Percentiles rank a stretch among this genome's conserved stretches.
These are phyloP conservation scores for Myotis lucifugus DNA, from an alignment of 2,113 vertebrate species.

Conservation along the genomic window DNA sequence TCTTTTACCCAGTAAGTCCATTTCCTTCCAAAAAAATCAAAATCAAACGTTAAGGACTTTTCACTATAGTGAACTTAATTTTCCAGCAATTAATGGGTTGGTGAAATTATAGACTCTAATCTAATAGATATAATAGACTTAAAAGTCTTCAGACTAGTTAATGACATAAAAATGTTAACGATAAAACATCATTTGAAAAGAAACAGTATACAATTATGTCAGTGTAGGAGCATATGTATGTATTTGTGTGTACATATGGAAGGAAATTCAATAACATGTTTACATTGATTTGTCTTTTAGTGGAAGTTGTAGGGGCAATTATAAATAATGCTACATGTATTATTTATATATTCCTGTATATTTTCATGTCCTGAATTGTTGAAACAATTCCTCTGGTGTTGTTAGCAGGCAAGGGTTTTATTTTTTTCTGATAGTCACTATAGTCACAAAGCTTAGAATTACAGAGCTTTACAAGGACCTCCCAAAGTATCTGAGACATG, in stretches of 20 bases:
- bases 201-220: background rate
- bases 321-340: background rate
- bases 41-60: background rate
- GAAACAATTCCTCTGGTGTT: background rate
- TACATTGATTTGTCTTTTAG: background rate
- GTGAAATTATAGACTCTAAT: background rate
- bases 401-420: background rate
- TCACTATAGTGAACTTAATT: conserved; percentile 25
- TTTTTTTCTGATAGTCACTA: background rate
- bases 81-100: background rate
- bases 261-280: background rate
- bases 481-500: background rate
- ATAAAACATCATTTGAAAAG: background rate
- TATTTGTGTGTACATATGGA: background rate
- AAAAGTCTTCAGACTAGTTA: conserved; percentile 12
- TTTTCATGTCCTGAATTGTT: background rate
- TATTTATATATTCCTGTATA: background rate
- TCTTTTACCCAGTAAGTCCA: conserved; percentile 20
- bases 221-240: background rate
- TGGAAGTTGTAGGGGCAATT: background rate
- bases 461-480: background rate
- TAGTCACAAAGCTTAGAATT: background rate
- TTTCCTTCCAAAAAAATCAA: background rate
- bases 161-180: background rate
- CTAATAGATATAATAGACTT: background rate